phyloP scores from a whole-genome alignment of 2,113 vertebrate genomes.

The Alosa alosa region DNA sequence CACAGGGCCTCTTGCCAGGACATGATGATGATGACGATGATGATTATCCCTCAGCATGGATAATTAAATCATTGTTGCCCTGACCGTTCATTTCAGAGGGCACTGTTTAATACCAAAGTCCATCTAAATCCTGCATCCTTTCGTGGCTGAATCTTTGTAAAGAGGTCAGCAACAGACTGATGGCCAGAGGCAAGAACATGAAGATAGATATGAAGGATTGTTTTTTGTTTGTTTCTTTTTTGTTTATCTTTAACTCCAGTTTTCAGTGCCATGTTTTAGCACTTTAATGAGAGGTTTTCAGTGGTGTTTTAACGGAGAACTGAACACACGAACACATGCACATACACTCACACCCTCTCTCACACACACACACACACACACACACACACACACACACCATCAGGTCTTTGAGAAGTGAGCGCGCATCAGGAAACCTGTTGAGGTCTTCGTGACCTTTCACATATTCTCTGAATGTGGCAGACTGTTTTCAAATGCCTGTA shows the following conservation, averaged over 20 bases:
- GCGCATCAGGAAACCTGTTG: no score
- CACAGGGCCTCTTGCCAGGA: background rate
- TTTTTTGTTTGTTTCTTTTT: background rate
- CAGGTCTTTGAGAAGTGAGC: background rate
- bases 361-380: background rate
- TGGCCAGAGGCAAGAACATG: background rate
- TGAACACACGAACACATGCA: background rate
- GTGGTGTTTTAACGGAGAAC: background rate
- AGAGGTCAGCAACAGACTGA: background rate
- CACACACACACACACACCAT: conserved; percentile 23
- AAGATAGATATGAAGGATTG: no score
- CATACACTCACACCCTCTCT: background rate
- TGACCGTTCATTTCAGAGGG: background rate
- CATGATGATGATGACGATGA: background rate
- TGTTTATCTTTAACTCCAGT: background rate
- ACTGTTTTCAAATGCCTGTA: background rate
- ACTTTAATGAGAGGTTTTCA: background rate
- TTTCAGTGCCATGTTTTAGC: background rate
- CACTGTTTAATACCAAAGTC: background rate
- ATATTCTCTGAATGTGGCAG: background rate
- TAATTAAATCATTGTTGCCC: background rate
- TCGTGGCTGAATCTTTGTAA: no score
- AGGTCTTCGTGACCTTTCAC: no score
- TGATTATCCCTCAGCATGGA: background rate
- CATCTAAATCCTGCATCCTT: background rate